phyloP scores from a whole-genome alignment of 2,888 invertebrate species.

The Lasiommata megera region DNA sequence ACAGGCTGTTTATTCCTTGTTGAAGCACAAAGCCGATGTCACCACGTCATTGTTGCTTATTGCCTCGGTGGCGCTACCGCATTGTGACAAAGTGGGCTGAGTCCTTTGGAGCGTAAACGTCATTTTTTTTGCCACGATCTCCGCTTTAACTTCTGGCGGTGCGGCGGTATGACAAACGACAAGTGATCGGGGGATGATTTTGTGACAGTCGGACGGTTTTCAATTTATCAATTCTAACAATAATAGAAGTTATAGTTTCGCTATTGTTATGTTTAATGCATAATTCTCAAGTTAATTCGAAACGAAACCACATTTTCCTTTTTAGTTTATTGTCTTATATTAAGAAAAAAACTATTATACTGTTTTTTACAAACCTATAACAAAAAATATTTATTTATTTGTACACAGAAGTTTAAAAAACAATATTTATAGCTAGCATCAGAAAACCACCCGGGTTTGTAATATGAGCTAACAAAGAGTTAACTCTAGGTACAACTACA shows the following conservation, averaged over 20 bases:
- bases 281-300: too few species aligned
- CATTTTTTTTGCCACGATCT: slow-evolving; percentile 53
- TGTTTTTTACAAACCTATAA: too few species aligned
- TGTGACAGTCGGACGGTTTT: slow-evolving; percentile 6
- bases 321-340: too few species aligned
- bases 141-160: slow-evolving; percentile 6
- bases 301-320: too few species aligned
- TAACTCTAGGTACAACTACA: too few species aligned
- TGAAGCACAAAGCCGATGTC: slow-evolving; percentile 58
- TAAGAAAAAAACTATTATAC: too few species aligned
- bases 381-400: too few species aligned
- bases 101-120: slow-evolving; percentile 54
- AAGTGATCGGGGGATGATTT: slow-evolving; percentile 1
- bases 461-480: too few species aligned
- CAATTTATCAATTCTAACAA: slow-evolving; percentile 7
- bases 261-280: neutral
- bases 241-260: neutral
- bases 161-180: slow-evolving; percentile 8
- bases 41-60: slow-evolving; percentile 57
- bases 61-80: slow-evolving; percentile 71
- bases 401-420: too few species aligned
- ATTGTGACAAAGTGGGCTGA: slow-evolving; percentile 26
- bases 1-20: slow-evolving; percentile 52
- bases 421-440: too few species aligned
- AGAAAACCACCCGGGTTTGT: too few species aligned